Percentiles rank a stretch among this genome's conserved stretches.
phyloP scores from a whole-genome alignment of 2,888 invertebrate genomes.

The Pycnomerus fuliginosus region DNA sequence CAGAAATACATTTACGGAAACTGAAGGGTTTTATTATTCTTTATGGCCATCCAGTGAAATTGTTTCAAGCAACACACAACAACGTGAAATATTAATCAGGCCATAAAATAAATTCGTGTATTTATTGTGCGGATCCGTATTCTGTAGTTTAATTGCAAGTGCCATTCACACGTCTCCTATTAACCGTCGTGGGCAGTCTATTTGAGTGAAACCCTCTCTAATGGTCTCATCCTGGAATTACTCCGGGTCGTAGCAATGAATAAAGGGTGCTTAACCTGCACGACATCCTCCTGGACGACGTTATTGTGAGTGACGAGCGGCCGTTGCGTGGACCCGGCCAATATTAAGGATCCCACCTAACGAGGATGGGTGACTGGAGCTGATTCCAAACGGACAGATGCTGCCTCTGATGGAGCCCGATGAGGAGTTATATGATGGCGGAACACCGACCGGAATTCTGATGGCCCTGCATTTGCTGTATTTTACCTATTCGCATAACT shows the following conservation, averaged over 20 bases:
- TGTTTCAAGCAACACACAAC: slow-evolving; percentile 33
- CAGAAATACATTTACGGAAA: slow-evolving; percentile 31
- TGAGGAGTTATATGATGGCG: slow-evolving; percentile 40
- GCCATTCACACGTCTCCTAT: slow-evolving; percentile 21
- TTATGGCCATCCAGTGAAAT: slow-evolving; percentile 33
- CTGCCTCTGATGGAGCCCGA: slow-evolving; percentile 34
- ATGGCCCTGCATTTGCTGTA: slow-evolving; percentile 26
- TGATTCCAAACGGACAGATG: slow-evolving; percentile 40
- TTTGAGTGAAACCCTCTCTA: slow-evolving; percentile 19
- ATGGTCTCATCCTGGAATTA: slow-evolving; percentile 23
- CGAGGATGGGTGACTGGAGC: slow-evolving; percentile 38
- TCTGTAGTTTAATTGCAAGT: slow-evolving; percentile 6
- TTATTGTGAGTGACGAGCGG: slow-evolving; percentile 34
- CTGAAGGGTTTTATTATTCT: slow-evolving; percentile 34
- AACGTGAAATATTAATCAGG: slow-evolving; percentile 34
- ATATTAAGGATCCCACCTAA: slow-evolving; percentile 31
- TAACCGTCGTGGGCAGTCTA: slow-evolving; percentile 14
- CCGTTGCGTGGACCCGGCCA: slow-evolving; percentile 27
- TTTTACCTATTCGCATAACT: no score
- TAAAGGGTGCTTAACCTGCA: slow-evolving; percentile 27
- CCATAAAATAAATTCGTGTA: slow-evolving; percentile 35
- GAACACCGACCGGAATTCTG: slow-evolving; percentile 34
- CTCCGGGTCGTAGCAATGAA: slow-evolving; percentile 24
- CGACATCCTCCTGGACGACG: slow-evolving; percentile 24
- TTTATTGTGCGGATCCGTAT: background rate